Base-by-base conservation (phyloP, 2,888 invertebrate species). In the Drosophila formosana region DNA sequence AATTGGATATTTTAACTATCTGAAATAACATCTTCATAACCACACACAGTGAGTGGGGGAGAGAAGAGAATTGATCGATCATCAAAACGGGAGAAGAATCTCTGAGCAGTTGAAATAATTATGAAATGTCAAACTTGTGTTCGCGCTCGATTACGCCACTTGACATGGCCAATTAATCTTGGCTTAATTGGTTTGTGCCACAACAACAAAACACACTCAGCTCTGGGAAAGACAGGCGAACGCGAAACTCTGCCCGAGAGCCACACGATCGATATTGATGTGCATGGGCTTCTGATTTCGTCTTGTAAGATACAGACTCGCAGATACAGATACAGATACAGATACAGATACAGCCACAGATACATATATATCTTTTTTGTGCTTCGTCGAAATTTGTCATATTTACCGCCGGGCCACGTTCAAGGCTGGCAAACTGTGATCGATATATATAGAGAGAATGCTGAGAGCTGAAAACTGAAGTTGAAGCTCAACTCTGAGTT, bases 81-180 rank as follows among this genome's bases (percentile, higher is more conserved):
- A 79, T 68, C 78, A 49, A 53, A 53, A 68, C 67, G 69, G 71
- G 66, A 67, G 56, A 46, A 66, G 64, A 70, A 66, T 74, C 78
- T 52, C 43, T 23, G 66, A 49, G 63, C 79, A 85, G 82, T 71
- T 89, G 90, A 87, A 87, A 87, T 89, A 89, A 89, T 89, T 89
- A 87, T 84, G 90, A 89, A 89, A 87, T 89, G 86, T 89, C 86
- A 89, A 88, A 87, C 90, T 89, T 87, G 90, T 89, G 90, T 89
- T 87, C 84, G 86, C 86, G 89, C 89, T 89, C 89, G 86, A 89
- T 89, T 87, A 87, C 90, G 89, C 88, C 90, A 89, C 88, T 82
- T 89, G 90, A 89, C 90, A 87, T 87, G 89, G 85, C 86, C 86
- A 87, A 87, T 87, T 87, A 87, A 87, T 89, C 86, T 89, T 88